Evolutionary conservation across 2,113 vertebrate species (phyloP), one percentile per base, ranked within the genome.

Genomic region (Salvelinus fontinalis): DNA sequence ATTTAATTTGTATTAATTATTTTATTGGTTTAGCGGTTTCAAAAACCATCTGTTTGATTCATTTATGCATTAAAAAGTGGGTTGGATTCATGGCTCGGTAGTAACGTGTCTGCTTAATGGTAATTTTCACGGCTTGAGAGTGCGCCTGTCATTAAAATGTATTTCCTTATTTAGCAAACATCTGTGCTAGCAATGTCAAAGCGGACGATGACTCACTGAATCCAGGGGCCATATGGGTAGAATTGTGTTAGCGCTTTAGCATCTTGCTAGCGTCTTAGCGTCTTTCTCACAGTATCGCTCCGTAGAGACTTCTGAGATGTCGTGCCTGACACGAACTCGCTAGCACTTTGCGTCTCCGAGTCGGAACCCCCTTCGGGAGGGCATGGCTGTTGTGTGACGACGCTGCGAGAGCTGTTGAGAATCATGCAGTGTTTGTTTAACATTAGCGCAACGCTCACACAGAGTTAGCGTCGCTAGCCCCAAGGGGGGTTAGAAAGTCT

Each of bases 71-170:
- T 83, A 86, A 85, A 71, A 27, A 60, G 60, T 26, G 54, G 79
- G 54, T 71, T 81, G 84, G 31, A 76, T 85, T 84, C 79, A 44
- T 27, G 48, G 1, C 70, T 59, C 12, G 31, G 67, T 86, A 88
- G 39, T 86, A 89, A 89, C 84, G 82, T 78, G 78, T 83, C 76
- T 60, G 26, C 62, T 81, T 87, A 86, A 86, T 86, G 74, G 81
- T 49, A 82, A 75, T 82, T 83, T 81, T 71, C 76, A 82, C 80
- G 70, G 76, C 73, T 65, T 31, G 75, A 85, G 76, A 73, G 80
- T 78, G 51, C 51, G 81, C 12, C 80, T 78, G 84, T 79, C 89
- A 87, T 90, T 87, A 85, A 87, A 88, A 81, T 78, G 84, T 89
- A 78, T 90, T 49, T 70, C 68, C 68, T 48, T 70, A 70, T 70